Evolutionary conservation across 2,797 vertebrate species (phyloP).

Genomic region (Pangasius macronema): DNA sequence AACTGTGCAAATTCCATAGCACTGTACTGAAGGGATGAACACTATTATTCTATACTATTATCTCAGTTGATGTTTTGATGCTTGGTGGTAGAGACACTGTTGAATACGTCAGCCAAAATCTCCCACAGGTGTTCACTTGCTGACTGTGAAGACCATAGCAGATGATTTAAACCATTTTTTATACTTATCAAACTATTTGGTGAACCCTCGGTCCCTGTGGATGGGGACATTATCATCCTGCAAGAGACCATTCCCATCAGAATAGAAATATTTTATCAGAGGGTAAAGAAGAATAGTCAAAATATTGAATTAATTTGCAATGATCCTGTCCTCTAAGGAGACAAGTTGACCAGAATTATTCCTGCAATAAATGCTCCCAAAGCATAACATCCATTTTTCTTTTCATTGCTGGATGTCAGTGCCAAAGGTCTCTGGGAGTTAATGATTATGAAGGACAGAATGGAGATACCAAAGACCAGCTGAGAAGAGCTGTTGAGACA

Average conservation of each 20-base stretch:
- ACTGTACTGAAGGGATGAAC: not conserved
- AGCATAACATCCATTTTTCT: not conserved
- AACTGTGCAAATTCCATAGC: not conserved
- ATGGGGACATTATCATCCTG: not conserved
- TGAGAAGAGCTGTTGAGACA: too few species aligned
- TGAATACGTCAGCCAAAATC: not conserved
- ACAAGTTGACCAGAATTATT: not conserved
- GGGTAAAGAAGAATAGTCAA: not conserved
- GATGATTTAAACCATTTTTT: not conserved
- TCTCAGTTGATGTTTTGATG: not conserved
- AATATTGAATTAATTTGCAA: not conserved
- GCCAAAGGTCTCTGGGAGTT: slow-evolving; percentile 54
- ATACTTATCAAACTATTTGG: not conserved
- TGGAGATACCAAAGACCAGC: slow-evolving; percentile 28
- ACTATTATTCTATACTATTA: not conserved
- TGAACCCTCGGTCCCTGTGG: too few species aligned
- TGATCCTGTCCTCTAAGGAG: not conserved
- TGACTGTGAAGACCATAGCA: not conserved
- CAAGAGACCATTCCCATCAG: not conserved
- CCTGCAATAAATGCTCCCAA: not conserved
- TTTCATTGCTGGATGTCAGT: slow-evolving; percentile 34
- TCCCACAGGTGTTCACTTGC: not conserved
- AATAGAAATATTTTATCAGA: not conserved
- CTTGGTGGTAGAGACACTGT: not conserved
- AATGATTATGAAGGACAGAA: slow-evolving; percentile 53